Base-by-base conservation (phyloP, 1,140 invertebrate species). In the Drosophila chauvacae region DNA sequence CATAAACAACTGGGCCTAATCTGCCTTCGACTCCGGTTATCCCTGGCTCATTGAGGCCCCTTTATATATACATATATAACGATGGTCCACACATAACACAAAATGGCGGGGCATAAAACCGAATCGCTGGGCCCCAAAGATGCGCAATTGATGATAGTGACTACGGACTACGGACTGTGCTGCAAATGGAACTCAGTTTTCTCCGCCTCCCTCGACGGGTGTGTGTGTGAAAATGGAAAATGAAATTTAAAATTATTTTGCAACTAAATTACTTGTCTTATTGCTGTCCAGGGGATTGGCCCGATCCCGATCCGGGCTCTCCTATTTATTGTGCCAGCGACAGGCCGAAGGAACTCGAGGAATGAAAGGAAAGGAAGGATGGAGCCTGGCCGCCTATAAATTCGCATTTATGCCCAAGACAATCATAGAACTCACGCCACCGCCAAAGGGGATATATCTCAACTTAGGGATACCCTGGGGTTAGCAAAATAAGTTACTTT, bases 211-310 rank as follows among this genome's bases (percentile, higher is more conserved):
- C 11, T 18, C 10, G n/a, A 14, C 4, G 45, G 11, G 7, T 26
- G 23, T 55, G 51, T 51, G 47, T 50, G 53, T 79, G 82, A 78
- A 85, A 85, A 81, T 85, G 82, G 78, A 87, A 87, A 88, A 88
- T 88, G 85, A 88, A 88, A 88, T 88, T 88, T 88, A 88, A 88
- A 88, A 88, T 88, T 88, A 88, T 88, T 88, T 88, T 90, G 84
- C 84, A 88, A 81, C 69, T 88, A 88, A 88, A 88, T 88, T 88
- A 88, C 84, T 88, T 88, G 84, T 88, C 84, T 90, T 88, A 88
- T 88, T 88, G 84, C 84, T 53, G 84, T 88, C 84, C 84, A 90
- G 84, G 70, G 84, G 77, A 78, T 88, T 88, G 71, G 48, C 62
- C 63, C 63, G 50, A 70, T 70, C 66, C 51, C 57, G 59, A 55